Evolutionary conservation across 2,797 vertebrate genomes (phyloP), one percentile per base, ranked within the genome.

Genomic region (Lagorchestes hirsutus): DNA sequence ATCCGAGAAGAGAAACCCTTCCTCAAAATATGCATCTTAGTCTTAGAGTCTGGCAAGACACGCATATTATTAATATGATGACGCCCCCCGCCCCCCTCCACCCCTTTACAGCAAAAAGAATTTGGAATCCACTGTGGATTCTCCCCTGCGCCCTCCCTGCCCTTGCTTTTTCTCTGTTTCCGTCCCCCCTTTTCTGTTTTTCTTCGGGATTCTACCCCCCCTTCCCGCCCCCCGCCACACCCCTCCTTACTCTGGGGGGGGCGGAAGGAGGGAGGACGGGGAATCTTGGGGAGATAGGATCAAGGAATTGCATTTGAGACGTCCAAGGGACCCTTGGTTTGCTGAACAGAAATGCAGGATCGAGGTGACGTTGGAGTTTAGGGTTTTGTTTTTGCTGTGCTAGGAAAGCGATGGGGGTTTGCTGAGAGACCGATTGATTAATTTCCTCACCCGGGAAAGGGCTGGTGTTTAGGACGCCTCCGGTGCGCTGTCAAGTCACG

Each of bases 401-500:
- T 4, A 27, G 74, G 92, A 97, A 98, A 98, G 97, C 95, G 96
- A 97, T 97, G 98, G 97, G 97, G 94, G 95, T 97, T 97, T 98
- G 98, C 98, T 98, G 98, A 98, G 98, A 97, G 96, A 97, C 98
- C 34, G 14, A 82, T 62, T 98, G 29, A 62, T 82, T 98, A 96
- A 97, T 98, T 98, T 93, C 93, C 95, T 96, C 98, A 96, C 98
- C 96, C 97, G 92, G 98, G 98, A 97, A 97, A 98, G 94, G 96
- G 97, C 95, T 95, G 93, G 50, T 62, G 90, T 95, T 56, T 74
- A 93, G 95, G 55, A 95, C 96, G 90, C 95, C 54, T 74, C 3
- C 27, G 94, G 87, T 94, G 90, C 34, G 94, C 98, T 96, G 96
- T 97, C 97, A 95, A 62, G 97, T 95, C 97, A 94, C 57, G 96